These are phyloP conservation scores for Allobates femoralis DNA, from an alignment of 2,797 vertebrate species.

Conservation along the genomic window DNA sequence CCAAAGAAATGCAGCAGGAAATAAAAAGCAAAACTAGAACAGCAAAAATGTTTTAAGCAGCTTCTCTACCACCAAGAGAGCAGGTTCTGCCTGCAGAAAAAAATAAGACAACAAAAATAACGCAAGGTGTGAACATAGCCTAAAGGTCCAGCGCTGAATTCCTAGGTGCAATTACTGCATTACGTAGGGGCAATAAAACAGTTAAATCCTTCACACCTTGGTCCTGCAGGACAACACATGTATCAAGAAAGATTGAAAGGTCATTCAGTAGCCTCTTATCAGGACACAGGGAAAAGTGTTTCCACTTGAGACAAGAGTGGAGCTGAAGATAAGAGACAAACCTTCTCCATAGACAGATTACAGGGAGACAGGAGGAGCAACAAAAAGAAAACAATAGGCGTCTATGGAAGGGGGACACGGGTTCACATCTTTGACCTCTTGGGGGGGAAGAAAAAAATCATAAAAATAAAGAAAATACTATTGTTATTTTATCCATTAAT, in stretches of 20 bases:
- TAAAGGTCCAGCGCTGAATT: not conserved
- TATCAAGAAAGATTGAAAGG: constrained; percentile 10
- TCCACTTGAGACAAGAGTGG: constrained; percentile 28
- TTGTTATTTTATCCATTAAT: not conserved
- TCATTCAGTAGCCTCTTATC: constrained; percentile 27
- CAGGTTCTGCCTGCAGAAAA: too few relatives aligned
- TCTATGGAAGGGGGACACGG: not conserved
- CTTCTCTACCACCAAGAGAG: too few relatives aligned
- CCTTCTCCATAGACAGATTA: not conserved
- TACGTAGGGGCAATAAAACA: not conserved
- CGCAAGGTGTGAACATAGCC: too few relatives aligned
- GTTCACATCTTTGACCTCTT: not conserved
- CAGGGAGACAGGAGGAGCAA: not conserved
- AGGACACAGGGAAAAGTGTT: constrained; percentile 38
- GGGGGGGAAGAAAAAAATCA: too few relatives aligned
- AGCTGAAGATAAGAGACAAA: constrained; percentile 32
- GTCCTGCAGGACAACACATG: not conserved
- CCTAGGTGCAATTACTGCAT: not conserved
- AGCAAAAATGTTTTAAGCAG: too few relatives aligned
- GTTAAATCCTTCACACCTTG: not conserved
- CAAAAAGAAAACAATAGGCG: not conserved
- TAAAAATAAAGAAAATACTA: not conserved
- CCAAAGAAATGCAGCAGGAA: too few relatives aligned
- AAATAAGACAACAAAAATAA: too few relatives aligned
- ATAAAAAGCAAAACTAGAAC: too few relatives aligned